Evolutionary conservation across 2,888 invertebrate genomes (phyloP).

Genomic region (Eupithecia dodoneata): DNA sequence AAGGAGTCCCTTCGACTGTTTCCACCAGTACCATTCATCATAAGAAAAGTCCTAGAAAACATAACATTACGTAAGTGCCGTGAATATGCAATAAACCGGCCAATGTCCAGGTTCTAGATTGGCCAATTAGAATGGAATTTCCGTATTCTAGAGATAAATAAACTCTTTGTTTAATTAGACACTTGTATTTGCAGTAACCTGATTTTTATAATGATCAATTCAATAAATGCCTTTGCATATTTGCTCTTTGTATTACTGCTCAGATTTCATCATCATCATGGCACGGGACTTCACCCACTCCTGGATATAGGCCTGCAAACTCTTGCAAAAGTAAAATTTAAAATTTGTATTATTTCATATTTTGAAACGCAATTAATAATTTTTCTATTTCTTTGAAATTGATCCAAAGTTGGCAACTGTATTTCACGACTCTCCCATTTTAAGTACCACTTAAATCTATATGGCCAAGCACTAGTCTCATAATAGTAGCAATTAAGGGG

Average conservation of each 20-base stretch:
- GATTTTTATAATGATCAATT: neutral
- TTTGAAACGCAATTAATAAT: too few species aligned
- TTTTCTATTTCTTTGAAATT: too few species aligned
- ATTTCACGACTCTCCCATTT: neutral
- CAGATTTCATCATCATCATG: neutral
- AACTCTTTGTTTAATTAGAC: constrained; percentile 7
- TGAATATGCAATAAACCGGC: neutral
- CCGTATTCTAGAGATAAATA: constrained; percentile 6
- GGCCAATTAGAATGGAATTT: constrained; percentile 10
- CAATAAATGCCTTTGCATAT: neutral
- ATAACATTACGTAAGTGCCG: constrained; percentile 70
- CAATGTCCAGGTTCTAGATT: constrained; percentile 6
- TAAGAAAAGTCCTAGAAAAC: constrained; percentile 71
- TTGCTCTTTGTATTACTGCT: neutral
- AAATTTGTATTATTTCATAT: too few species aligned
- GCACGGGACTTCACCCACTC: neutral
- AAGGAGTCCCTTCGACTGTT: constrained; percentile 73
- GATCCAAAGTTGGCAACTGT: neutral
- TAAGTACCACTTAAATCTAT: neutral
- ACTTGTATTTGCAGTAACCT: neutral
- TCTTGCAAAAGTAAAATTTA: neutral
- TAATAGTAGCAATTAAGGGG: too few species aligned
- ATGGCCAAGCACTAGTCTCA: too few species aligned
- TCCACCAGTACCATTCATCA: constrained; percentile 75
- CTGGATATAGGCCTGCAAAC: neutral